Percentiles rank a stretch among this genome's conserved stretches.
These are phyloP conservation scores for Aphyosemion australe DNA, from an alignment of 2,113 vertebrate species.

Conservation along the genomic window DNA sequence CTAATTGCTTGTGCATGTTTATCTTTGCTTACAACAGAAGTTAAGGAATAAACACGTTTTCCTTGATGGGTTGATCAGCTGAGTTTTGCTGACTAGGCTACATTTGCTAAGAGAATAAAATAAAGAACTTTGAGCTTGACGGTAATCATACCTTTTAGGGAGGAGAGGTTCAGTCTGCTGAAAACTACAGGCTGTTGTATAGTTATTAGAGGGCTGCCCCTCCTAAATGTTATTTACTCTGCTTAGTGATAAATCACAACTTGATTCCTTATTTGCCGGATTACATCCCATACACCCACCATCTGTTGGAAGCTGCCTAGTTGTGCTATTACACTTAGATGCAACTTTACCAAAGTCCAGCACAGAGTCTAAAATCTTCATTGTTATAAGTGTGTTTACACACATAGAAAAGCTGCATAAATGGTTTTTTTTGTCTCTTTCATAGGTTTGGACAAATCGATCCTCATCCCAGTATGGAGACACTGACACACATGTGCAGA, in stretches of 20 bases:
- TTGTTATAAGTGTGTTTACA: no score
- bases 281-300: conserved; percentile 12
- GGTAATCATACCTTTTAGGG: conserved; percentile 32
- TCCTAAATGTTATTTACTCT: conserved; percentile 45
- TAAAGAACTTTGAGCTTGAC: neutral
- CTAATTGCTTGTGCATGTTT: no score
- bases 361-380: neutral
- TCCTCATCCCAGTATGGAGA: conserved; percentile 25
- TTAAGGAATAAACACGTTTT: no score
- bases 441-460: conserved; percentile 32
- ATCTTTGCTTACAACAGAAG: no score
- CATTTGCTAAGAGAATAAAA: no score
- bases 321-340: no score
- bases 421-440: conserved; percentile 11
- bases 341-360: neutral
- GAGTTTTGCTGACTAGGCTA: no score
- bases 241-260: conserved; percentile 31
- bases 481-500: conserved; percentile 11
- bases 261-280: conserved; percentile 32
- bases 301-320: no score
- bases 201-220: conserved; percentile 24
- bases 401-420: neutral
- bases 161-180: conserved; percentile 11
- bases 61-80: no score
- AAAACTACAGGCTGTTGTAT: conserved; percentile 26